Base-by-base conservation (phyloP, 35 echinoderm and acorn worm genomes). In the Eucidaris tribuloides region DNA sequence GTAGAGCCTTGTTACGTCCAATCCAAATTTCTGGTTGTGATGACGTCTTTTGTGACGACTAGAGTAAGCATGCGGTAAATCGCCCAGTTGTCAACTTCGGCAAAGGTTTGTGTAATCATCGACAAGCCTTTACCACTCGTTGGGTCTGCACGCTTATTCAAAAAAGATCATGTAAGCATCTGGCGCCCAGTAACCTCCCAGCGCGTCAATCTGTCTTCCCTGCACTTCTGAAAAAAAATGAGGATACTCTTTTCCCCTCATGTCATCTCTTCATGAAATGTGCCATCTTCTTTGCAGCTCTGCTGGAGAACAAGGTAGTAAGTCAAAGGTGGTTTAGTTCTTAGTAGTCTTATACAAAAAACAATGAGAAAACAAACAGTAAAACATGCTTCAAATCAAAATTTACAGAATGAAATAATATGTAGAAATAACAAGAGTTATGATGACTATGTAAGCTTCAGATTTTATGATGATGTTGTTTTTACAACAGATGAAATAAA, bases 81-180 rank as follows among this genome's bases (percentile, higher is more conserved):
- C n/a, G n/a, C n/a, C n/a, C n/a, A n/a, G n/a, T n/a, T n/a, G n/a
- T n/a, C n/a, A n/a, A n/a, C n/a, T n/a, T n/a, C n/a, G n/a, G n/a
- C n/a, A n/a, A n/a, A n/a, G n/a, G n/a, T n/a, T n/a, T n/a, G n/a
- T n/a, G n/a, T n/a, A n/a, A n/a, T n/a, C n/a, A n/a, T n/a, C n/a
- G n/a, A n/a, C n/a, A n/a, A n/a, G 2, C 35, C 68, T 40, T 25
- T 74, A 22, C 9, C 38, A 41, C 44, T 74, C 15, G 33, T 74
- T 35, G 25, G 13, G 68, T 22, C 68, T 74, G 38, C 68, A 74
- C 35, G 68, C 35, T 74, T 74, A 74, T 43, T 13, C 68, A 74
- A 20, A 74, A 68, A 74, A 74, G 68, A 74, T 74, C 68, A 74
- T 40, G 68, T 74, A 74, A 42, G 40, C 68, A 40, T 74, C 68